Base-by-base conservation (phyloP, 2,113 vertebrate species). In the Gorilla gorilla region DNA sequence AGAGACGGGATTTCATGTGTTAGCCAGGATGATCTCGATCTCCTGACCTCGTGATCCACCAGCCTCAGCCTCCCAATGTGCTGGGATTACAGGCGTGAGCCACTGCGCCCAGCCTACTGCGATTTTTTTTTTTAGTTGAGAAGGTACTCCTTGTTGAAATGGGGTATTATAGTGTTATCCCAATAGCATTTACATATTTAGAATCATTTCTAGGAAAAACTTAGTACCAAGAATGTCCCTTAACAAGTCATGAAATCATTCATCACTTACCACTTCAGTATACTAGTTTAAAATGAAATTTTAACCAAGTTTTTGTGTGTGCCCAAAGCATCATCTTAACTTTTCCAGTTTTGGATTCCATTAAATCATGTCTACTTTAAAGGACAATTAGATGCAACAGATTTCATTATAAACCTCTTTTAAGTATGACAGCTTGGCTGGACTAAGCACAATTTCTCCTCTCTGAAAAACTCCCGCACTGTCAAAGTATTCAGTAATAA, bases 241-340 rank as follows among this genome's bases (percentile, higher is more conserved):
- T 92, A 86, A 73, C 0, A 90, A 83, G 79, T 61, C 45, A 13
- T 86, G 64, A 57, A 43, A 35, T 80, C 94, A 92, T 0, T 92
- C 38, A 73, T 72, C 50, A 88, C 38, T 91, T 96, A 72, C 45
- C 50, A 76, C 61, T n/a, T 92, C 59, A 89, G 57, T 59, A 55
- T 79, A 80, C 72, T 75, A 4, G 48, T 86, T 93, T 92, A 78
- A 91, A 89, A 82, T 90, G 82, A 95, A 87, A 96, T 50, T 81
- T 73, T 83, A 94, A 85, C 50, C 11, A 95, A 40, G 40, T 81
- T 76, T 93, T 82, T 93, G 13, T 83, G 7, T 93, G n/a, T 93
- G 35, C 83, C 73, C 52, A 70, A 95, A 95, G 82, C 64, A 93
- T 93, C 72, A 81, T 48, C 70, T 55, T 75, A 75, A 85, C 50